Base-by-base conservation (phyloP, 2,797 vertebrate genomes). In the Oophaga sylvatica region DNA sequence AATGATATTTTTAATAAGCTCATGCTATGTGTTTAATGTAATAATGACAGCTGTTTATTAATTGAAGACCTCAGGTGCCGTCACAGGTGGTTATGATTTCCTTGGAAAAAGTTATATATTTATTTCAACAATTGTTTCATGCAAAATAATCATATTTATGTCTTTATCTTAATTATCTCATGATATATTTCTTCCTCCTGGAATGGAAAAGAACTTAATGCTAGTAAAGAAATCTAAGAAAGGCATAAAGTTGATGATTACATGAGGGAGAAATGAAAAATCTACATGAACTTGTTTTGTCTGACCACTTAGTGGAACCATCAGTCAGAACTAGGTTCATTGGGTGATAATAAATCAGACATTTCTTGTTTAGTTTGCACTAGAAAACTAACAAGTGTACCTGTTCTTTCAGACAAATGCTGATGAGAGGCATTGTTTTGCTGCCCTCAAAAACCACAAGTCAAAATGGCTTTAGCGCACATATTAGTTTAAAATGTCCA, bases 21-120 rank as follows among this genome's bases (percentile, higher is more conserved):
- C 3, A 22, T 11, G 83, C 83, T 76, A 76, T 76, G 59, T 63
- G 71, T 84, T 76, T 84, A 63, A 76, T 84, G 73, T 76, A 84
- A 84, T 84, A n/a, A 35, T 84, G 71, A 63, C 70, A 76, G 71
- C 71, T 84, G 83, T 84, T 84, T 84, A 76, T 84, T 84, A 62
- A 48, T 76, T 35, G n/a, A 8, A 60, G 56, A 26, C 57, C 70
- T 59, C 10, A 1, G 29, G 70, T 70, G 83, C 57, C 71, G n/a
- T 76, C n/a, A 75, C 70, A 76, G 83, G 56, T 76, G 70, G 70
- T 53, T 84, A 76, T 84, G 45, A 4, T 76, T 83, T 60, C 45
- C 48, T 56, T 62, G 56, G 71, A 22, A 62, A 75, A 75, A 80
- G 9, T 16, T 35, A 16, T 62, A 62, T 76, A 70, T 29, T 84